Base-by-base conservation (phyloP, 2,113 vertebrate genomes). In the Asarcornis scutulata region DNA sequence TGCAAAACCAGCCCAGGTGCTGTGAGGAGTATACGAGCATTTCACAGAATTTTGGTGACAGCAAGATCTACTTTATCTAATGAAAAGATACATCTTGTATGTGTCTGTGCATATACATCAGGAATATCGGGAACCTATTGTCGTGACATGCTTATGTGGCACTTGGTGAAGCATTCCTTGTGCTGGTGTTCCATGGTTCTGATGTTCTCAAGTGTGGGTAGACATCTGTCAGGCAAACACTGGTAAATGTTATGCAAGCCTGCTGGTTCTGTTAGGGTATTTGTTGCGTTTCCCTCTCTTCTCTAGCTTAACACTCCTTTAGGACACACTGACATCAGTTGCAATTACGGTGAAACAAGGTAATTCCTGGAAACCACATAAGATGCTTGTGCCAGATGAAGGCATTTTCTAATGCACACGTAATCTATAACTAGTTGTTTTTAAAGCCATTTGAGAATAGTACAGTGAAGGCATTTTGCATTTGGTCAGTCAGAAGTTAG, bases 401-500 rank as follows among this genome's bases (percentile, higher is more conserved):
- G 59, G 42, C 42, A 27, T 86, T 90, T 86, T 58, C 22, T 72
- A 62, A 48, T n/a, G 55, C 60, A 36, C 20, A 2, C 50, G 23
- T 72, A 64, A 63, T 55, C 18, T 36, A 4, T 27, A 62, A 42
- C 8, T 9, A 50, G 32, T 6, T 59, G 48, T 76, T 74, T 34
- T 86, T 42, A 71, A 91, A 46, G 14, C 20, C 6, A 3, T 55
- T 58, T 75, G 58, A 64, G 68, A 90, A 8, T 38, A 16, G 56
- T 25, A 21, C 7, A 3, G n/a, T 55, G 75, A 89, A 63, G 44
- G 40, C 34, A 11, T 91, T 74, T 76, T 83, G 56, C 16, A 8
- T 81, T 88, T 83, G 18, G 48, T 38, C 68, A 56, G 64, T 74
- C 68, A 90, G 46, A 72, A 86, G 44, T 93, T 68, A 29, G 22